Evolutionary conservation across 2,797 vertebrate species (phyloP).

Genomic region (Halcyon smyrnensis): DNA sequence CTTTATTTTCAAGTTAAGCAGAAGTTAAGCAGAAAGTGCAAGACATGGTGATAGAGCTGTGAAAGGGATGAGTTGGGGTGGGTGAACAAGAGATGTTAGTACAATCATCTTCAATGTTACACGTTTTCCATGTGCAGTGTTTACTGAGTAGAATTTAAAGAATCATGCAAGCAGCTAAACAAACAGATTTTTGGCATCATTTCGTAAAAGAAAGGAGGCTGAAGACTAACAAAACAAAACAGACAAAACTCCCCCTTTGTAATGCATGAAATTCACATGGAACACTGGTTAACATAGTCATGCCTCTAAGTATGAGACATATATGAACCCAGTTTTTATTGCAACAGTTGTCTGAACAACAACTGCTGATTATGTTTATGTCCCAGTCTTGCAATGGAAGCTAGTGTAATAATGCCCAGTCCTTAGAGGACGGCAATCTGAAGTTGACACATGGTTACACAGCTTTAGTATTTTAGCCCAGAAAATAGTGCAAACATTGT

Average conservation of each 20-base stretch:
- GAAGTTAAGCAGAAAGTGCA: not conserved
- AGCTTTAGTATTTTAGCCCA: not conserved
- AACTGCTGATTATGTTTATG: not conserved
- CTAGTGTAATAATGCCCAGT: not conserved
- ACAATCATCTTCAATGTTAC: not conserved
- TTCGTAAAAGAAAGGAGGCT: not conserved
- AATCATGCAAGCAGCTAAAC: constrained; percentile 23
- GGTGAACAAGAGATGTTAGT: constrained; percentile 16
- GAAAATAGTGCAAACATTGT: not conserved
- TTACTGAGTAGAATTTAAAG: constrained; percentile 13
- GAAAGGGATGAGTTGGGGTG: not conserved
- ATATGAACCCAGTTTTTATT: not conserved
- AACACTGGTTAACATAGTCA: not conserved
- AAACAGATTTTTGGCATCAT: constrained; percentile 10
- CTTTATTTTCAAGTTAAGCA: constrained; percentile 6
- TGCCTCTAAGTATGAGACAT: not conserved
- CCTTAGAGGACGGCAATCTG: not conserved
- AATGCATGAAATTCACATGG: not conserved
- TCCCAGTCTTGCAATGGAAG: not conserved
- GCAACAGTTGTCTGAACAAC: not conserved
- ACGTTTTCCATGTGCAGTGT: constrained; percentile 28
- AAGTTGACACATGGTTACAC: not conserved
- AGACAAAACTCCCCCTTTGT: accelerated
- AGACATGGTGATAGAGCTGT: not conserved
- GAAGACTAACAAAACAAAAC: not conserved